Evolutionary conservation across 53 echinoderm and acorn worm species (phyloP), one percentile per base, ranked within the genome.

Genomic region (Actinopyga echinites): DNA sequence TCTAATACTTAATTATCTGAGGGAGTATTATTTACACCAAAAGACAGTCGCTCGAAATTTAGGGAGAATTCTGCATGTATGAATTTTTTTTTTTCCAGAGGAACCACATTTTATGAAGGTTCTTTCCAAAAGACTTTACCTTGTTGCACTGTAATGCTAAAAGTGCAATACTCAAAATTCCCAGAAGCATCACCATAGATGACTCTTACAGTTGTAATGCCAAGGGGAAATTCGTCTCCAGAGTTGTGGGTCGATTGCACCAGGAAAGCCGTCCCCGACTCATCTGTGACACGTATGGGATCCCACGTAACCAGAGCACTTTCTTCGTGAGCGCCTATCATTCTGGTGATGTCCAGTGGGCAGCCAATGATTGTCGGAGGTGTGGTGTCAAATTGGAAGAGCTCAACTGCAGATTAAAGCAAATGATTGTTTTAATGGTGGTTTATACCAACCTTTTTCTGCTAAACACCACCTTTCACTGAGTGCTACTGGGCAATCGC

Each of bases 301-400:
- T 77, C 77, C 88, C 88, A 88, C 31, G 9, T 55, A 3, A 88
- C 88, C 12, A 55, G 54, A 2, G 56, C 52, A 4, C 54, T 65
- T 30, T 34, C 55, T 1, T 54, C 36, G 20, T 23, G 28, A 5
- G 56, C 65, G 7, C 63, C 53, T 26, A 77, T 57, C 0, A 54
- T 75, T 15, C 62, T 56, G 19, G 58, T 58, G 30, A 88, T 55
- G 64, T 52, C 64, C 2, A 83, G 5, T 13, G 83, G 88, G 56
- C 88, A 88, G 0, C 77, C 83, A 34, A 35, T 74, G 13, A 88
- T 29, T 0, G 29, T 38, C 1, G 88, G 88, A 5, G 33, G 54
- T 13, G 52, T 69, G 20, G 38, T 75, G 74, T 88, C 88, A 52
- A 82, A 10, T 6, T 13, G 2, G 7, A 56, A 25, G 3, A 52